Percentiles rank a stretch among this genome's conserved stretches.
Evolutionary conservation across 2,113 vertebrate genomes (phyloP).

Genomic region (Tiliqua scincoides): DNA sequence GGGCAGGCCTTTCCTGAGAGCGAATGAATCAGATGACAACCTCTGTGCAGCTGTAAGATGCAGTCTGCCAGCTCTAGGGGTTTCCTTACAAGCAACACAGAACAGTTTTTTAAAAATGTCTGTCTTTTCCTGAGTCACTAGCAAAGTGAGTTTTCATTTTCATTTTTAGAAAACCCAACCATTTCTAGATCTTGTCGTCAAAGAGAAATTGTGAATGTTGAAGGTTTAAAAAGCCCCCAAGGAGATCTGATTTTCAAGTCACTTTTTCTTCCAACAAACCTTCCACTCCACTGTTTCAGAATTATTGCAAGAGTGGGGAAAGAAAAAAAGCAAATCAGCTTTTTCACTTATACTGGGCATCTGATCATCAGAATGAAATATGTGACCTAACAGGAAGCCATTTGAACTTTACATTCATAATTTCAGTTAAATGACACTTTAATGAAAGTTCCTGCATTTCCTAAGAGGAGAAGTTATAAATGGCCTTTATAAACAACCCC

Average conservation of each 20-base stretch:
- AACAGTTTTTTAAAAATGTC: neutral
- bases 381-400: neutral
- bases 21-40: neutral
- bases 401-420: slow-evolving; percentile 24
- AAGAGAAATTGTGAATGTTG: neutral
- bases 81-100: neutral
- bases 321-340: neutral
- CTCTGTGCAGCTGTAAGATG: neutral
- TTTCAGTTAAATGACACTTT: slow-evolving; percentile 48
- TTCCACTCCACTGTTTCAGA: rapidly evolving
- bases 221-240: neutral
- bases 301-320: rapidly evolving
- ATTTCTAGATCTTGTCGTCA: neutral
- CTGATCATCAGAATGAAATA: slow-evolving; percentile 9
- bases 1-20: too few species aligned
- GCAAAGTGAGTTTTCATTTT: neutral
- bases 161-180: neutral
- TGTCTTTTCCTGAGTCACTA: neutral
- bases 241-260: neutral
- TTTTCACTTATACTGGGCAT: neutral
- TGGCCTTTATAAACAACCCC: slow-evolving; percentile 27
- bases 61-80: neutral
- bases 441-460: slow-evolving; percentile 52
- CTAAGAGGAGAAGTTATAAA: slow-evolving; percentile 53
- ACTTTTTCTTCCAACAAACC: neutral